A percentile compares a stretch with the other conserved stretches of the same genome.
Conservation (phyloP, 2,888 invertebrate genomes). For the Gymnosoma rotundatum region DNA sequence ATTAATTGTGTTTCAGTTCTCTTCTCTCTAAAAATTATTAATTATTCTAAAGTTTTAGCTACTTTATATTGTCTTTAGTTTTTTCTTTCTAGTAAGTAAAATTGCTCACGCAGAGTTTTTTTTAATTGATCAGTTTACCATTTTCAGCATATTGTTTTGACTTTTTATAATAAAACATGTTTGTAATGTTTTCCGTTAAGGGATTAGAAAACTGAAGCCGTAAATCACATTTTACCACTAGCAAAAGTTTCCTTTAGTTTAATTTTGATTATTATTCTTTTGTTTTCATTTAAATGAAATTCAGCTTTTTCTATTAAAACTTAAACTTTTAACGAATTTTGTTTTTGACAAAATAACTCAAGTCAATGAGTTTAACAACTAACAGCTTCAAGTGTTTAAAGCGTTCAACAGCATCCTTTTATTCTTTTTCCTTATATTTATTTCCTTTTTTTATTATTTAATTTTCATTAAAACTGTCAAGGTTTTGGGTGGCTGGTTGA, state of each 20-base stretch:
- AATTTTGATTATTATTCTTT: constrained; percentile 51
- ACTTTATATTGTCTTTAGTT: too few species aligned
- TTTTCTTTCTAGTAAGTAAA: too few species aligned
- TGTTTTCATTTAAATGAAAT: constrained; percentile 53
- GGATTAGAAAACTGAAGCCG: constrained; percentile 23
- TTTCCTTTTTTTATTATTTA: constrained; percentile 16
- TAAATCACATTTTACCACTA: constrained; percentile 19
- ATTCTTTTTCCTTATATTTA: neutral
- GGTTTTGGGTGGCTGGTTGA: constrained; percentile 33
- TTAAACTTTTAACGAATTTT: constrained; percentile 68
- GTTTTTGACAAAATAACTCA: constrained; percentile 66
- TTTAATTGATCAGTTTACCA: too few species aligned
- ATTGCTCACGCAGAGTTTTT: too few species aligned
- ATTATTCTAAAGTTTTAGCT: too few species aligned
- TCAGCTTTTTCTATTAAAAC: constrained; percentile 40
- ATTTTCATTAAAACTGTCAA: constrained; percentile 56
- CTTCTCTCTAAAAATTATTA: too few species aligned
- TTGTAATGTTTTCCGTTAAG: neutral
- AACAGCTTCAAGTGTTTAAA: constrained; percentile 46
- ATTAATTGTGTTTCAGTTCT: too few species aligned
- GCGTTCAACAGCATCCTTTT: constrained; percentile 27
- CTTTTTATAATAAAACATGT: neutral
- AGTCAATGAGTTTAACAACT: constrained; percentile 47
- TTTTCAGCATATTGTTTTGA: too few species aligned
- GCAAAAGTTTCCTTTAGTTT: constrained; percentile 41